A percentile compares a stretch with the other conserved stretches of the same genome.
Conservation (phyloP, 2,113 vertebrate species). For the Dermatemys mawii region DNA sequence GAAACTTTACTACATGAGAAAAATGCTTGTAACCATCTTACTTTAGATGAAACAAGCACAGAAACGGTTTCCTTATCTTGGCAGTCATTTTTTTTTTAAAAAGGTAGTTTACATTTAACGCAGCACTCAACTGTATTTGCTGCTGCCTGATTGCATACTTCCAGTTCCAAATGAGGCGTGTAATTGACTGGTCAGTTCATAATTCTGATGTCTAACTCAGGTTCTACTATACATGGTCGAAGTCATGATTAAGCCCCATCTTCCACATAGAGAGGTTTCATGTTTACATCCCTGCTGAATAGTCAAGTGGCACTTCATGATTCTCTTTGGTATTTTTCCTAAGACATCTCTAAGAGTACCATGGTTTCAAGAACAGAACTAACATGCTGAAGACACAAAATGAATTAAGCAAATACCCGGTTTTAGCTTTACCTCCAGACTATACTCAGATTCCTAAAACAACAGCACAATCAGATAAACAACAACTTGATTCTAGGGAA, state of each 20-base stretch:
- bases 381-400: background rate
- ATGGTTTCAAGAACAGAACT: background rate
- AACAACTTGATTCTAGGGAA: background rate
- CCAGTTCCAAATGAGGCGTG: no score
- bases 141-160: no score
- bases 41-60: no score
- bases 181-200: no score
- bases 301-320: background rate
- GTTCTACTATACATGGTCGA: background rate
- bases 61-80: no score
- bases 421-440: background rate
- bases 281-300: conserved; percentile 36
- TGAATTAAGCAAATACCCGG: background rate
- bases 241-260: conserved; percentile 20
- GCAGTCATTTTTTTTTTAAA: no score
- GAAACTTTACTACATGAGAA: no score
- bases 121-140: no score
- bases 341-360: background rate
- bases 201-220: no score
- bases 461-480: background rate
- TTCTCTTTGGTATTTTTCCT: background rate
- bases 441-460: background rate
- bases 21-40: no score
- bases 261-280: conserved; percentile 13
- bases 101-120: no score